Evolutionary conservation across 2,888 invertebrate species (phyloP).

Genomic region (Lasioglossum calceatum): DNA sequence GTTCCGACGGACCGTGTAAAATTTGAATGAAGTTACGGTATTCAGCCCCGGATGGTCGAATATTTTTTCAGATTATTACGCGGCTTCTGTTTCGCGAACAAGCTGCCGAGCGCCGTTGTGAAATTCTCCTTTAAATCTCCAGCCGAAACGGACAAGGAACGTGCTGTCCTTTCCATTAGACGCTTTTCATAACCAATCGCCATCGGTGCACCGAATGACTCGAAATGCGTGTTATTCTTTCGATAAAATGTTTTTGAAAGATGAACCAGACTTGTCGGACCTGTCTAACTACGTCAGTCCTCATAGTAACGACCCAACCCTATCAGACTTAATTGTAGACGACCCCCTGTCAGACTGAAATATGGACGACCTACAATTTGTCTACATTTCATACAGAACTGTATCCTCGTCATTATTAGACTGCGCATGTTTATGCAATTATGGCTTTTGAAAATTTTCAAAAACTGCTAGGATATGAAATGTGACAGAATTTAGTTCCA

Average conservation of each 20-base stretch:
- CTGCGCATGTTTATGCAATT: no score
- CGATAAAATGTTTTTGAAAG: not conserved
- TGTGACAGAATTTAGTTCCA: no score
- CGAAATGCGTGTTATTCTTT: not conserved
- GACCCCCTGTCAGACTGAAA: no score
- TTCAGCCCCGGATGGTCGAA: not conserved
- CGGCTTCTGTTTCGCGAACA: not conserved
- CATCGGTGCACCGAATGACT: not conserved
- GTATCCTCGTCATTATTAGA: no score
- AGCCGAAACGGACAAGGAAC: not conserved
- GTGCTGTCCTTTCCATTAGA: not conserved
- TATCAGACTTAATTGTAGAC: no score
- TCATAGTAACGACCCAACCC: not conserved
- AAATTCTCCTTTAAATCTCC: slow-evolving; percentile 10
- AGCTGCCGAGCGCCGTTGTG: not conserved
- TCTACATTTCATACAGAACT: no score
- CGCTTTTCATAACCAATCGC: not conserved
- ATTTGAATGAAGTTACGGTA: slow-evolving; percentile 18
- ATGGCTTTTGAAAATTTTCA: no score
- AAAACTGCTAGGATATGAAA: no score
- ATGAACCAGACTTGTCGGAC: not conserved
- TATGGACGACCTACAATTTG: no score
- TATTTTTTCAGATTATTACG: slow-evolving; percentile 21
- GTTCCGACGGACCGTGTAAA: slow-evolving; percentile 11
- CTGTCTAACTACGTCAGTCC: no score